phyloP scores from a whole-genome alignment of 2,797 vertebrate species.

The Pipistrellus pipistrellus region DNA sequence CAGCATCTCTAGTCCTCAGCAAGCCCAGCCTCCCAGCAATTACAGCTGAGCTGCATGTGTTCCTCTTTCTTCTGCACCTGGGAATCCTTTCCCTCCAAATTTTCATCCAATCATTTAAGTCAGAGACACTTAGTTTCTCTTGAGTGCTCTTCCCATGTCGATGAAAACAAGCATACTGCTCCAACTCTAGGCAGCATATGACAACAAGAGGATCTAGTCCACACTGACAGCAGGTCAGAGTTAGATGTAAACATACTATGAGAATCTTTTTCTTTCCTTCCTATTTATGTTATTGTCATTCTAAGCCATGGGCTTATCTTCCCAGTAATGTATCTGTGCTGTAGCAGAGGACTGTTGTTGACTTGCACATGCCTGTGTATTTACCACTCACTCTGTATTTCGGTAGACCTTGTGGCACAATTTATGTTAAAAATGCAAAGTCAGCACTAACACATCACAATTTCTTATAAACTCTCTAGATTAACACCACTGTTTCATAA shows the following conservation, averaged over 20 bases:
- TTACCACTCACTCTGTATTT: background rate
- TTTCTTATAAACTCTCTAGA: background rate
- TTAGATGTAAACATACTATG: background rate
- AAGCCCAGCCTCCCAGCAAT: conserved; percentile 54
- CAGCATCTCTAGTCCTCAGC: conserved; percentile 43
- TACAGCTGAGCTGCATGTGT: conserved; percentile 28
- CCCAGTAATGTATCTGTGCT: background rate
- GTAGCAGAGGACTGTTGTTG: background rate
- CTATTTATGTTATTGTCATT: conserved; percentile 43
- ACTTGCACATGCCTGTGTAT: background rate
- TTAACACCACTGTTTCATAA: background rate
- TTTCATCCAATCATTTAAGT: conserved; percentile 63
- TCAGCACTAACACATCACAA: background rate
- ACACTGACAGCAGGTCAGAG: background rate
- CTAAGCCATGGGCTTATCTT: background rate
- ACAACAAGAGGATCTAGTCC: conserved; percentile 26
- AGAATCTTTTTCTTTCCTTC: conserved; percentile 51
- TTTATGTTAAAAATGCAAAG: conserved; percentile 20
- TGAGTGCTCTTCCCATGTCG: conserved; percentile 42
- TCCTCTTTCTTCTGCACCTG: conserved; percentile 63
- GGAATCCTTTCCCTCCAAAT: conserved; percentile 69
- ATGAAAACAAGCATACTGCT: conserved; percentile 54
- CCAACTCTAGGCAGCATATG: conserved; percentile 64
- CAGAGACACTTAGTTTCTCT: conserved; percentile 68
- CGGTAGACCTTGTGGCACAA: background rate